These are phyloP conservation scores for Tinea semifulvella DNA, from an alignment of 2,888 invertebrate genomes.

Conservation along the genomic window DNA sequence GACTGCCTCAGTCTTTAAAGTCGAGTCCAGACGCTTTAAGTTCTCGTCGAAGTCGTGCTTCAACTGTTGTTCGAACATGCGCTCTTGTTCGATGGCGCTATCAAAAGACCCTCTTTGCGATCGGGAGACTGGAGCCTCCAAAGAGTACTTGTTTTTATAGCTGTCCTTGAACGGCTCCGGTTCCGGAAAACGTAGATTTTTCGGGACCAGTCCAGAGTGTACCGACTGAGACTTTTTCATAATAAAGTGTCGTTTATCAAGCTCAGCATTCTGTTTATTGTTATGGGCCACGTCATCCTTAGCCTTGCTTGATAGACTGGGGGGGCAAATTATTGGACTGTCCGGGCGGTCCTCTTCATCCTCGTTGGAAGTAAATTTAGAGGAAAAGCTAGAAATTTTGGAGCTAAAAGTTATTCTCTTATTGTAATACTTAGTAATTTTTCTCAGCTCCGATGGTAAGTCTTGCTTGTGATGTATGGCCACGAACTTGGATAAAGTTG, in stretches of 20 bases:
- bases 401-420: slow-evolving; percentile 51
- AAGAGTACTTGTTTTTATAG: slow-evolving; percentile 40
- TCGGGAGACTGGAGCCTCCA: slow-evolving; percentile 47
- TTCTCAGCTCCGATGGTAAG: slow-evolving; percentile 76
- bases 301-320: slow-evolving; percentile 41
- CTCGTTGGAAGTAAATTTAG: slow-evolving; percentile 42
- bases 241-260: slow-evolving; percentile 33
- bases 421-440: slow-evolving; percentile 73
- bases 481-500: slow-evolving; percentile 77
- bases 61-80: slow-evolving; percentile 54
- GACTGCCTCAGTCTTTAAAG: slow-evolving; percentile 30
- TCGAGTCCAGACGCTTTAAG: slow-evolving; percentile 39
- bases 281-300: slow-evolving; percentile 29
- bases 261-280: slow-evolving; percentile 31
- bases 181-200: slow-evolving; percentile 39
- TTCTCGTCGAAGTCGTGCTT: slow-evolving; percentile 59
- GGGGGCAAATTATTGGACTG: slow-evolving; percentile 53
- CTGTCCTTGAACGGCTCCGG: slow-evolving; percentile 42
- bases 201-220: slow-evolving; percentile 47
- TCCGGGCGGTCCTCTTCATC: slow-evolving; percentile 49
- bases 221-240: slow-evolving; percentile 59
- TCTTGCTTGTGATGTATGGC: slow-evolving; percentile 73
- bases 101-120: too few relatives aligned
- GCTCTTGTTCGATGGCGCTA: slow-evolving; percentile 74
- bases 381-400: slow-evolving; percentile 40